Evolutionary conservation across 2,797 vertebrate genomes (phyloP).

Genomic region (Anguilla megastoma): DNA sequence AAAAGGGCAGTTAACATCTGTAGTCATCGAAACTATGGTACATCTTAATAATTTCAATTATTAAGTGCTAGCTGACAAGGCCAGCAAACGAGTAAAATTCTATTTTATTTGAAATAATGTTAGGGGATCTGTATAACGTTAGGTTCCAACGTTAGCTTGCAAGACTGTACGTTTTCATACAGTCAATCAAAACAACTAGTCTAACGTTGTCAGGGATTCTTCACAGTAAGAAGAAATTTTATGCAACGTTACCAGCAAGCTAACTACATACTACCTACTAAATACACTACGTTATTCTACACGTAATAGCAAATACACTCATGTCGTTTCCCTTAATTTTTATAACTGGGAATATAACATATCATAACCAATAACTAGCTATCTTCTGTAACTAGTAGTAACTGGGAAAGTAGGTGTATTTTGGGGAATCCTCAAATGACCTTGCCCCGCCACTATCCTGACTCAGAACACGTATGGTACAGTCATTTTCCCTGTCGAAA

Average conservation of each 20-base stretch:
- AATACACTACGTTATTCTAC: background rate
- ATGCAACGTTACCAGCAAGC: background rate
- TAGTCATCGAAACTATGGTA: too few relatives aligned
- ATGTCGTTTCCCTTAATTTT: background rate
- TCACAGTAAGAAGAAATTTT: too few relatives aligned
- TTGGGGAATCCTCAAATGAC: constrained; percentile 24
- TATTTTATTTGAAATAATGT: too few relatives aligned
- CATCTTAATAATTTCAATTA: too few relatives aligned
- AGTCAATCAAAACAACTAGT: background rate
- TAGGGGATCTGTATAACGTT: too few relatives aligned
- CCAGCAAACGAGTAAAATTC: too few relatives aligned
- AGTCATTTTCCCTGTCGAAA: background rate
- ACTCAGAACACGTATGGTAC: background rate
- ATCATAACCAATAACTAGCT: background rate
- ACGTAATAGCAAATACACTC: background rate
- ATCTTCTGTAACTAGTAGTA: background rate
- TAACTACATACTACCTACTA: background rate
- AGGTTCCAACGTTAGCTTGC: too few relatives aligned
- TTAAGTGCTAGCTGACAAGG: too few relatives aligned
- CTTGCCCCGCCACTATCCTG: constrained; percentile 18
- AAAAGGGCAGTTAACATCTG: too few relatives aligned
- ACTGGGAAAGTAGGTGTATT: background rate
- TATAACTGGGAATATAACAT: background rate
- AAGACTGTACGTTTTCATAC: background rate
- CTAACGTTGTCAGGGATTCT: too few relatives aligned